These are phyloP conservation scores for Adrianichthys oophorus DNA, from an alignment of 2,797 vertebrate species.

Conservation along the genomic window DNA sequence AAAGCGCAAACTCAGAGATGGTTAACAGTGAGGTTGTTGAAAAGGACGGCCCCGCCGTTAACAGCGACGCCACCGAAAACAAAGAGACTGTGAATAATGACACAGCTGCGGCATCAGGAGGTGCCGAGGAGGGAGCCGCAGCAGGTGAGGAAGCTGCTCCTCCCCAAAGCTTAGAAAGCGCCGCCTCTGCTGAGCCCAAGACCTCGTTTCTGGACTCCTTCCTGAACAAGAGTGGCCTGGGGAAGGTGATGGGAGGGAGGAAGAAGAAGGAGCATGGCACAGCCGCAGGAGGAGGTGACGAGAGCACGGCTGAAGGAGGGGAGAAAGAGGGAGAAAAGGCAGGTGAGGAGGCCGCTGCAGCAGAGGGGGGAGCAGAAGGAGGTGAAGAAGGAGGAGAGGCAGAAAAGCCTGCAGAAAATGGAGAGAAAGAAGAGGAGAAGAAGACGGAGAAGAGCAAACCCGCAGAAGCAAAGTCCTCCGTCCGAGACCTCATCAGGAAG, in stretches of 20 bases:
- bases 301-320: slow-evolving; percentile 38
- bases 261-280: slow-evolving; percentile 77
- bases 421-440: slow-evolving; percentile 77
- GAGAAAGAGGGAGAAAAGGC: slow-evolving; percentile 63
- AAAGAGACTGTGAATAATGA: slow-evolving; percentile 65
- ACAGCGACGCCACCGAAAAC: slow-evolving; percentile 56
- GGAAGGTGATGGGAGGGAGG: slow-evolving; percentile 80
- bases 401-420: slow-evolving; percentile 70
- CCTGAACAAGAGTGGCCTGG: slow-evolving; percentile 82
- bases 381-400: slow-evolving; percentile 61
- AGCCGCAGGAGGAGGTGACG: slow-evolving; percentile 49
- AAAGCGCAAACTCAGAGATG: slow-evolving; percentile 54
- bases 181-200: slow-evolving; percentile 70
- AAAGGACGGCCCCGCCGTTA: slow-evolving; percentile 46
- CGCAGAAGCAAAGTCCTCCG: slow-evolving; percentile 71
- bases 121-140: slow-evolving; percentile 26
- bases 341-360: slow-evolving; percentile 47
- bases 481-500: slow-evolving; percentile 80
- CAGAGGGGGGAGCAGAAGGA: slow-evolving; percentile 55
- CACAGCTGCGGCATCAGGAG: slow-evolving; percentile 15
- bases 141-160: slow-evolving; percentile 26
- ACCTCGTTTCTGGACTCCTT: slow-evolving; percentile 80
- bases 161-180: slow-evolving; percentile 47
- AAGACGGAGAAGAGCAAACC: slow-evolving; percentile 70
- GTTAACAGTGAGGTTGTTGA: slow-evolving; percentile 51